A percentile compares a stretch with the other conserved stretches of the same genome.
Evolutionary conservation across 2,888 invertebrate species (phyloP).

Genomic region (Tupiocoris notatus): DNA sequence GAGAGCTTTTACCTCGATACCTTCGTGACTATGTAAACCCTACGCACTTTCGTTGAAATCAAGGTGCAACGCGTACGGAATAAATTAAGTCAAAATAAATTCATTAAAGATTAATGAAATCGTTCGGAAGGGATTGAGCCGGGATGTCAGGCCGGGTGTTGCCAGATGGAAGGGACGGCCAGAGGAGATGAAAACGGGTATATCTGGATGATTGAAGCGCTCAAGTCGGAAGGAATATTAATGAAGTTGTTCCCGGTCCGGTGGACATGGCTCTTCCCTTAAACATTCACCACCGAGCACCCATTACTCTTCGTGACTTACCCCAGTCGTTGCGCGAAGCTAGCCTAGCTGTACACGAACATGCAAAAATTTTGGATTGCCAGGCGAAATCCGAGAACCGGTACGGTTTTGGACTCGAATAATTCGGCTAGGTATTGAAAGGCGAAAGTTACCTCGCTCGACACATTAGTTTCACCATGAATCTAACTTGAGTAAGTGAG

Average conservation of each 20-base stretch:
- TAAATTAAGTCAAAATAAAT: slow-evolving; percentile 1
- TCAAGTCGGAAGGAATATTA: slow-evolving; percentile 16
- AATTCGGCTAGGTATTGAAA: no score
- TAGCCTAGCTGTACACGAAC: no score
- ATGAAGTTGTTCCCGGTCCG: slow-evolving; percentile 15
- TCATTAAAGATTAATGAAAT: slow-evolving; percentile 24
- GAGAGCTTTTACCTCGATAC: neutral
- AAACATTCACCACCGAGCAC: neutral
- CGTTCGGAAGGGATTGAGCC: neutral
- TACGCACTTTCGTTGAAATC: neutral
- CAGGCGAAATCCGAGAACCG: no score
- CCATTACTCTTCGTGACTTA: neutral
- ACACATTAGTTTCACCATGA: no score
- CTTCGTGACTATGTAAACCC: neutral
- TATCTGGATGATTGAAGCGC: slow-evolving; percentile 20
- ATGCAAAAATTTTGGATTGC: no score
- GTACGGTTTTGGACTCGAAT: no score
- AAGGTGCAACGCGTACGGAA: neutral
- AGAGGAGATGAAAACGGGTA: slow-evolving; percentile 6
- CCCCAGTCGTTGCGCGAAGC: no score
- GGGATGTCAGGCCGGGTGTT: neutral
- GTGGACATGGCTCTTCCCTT: neutral
- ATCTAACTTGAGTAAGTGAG: no score
- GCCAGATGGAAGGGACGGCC: neutral
- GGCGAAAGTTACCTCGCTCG: no score